A percentile compares a stretch with the other conserved stretches of the same genome.
These are phyloP conservation scores for Paedocypris sp. DNA, from an alignment of 2,113 vertebrate species.

Conservation along the genomic window DNA sequence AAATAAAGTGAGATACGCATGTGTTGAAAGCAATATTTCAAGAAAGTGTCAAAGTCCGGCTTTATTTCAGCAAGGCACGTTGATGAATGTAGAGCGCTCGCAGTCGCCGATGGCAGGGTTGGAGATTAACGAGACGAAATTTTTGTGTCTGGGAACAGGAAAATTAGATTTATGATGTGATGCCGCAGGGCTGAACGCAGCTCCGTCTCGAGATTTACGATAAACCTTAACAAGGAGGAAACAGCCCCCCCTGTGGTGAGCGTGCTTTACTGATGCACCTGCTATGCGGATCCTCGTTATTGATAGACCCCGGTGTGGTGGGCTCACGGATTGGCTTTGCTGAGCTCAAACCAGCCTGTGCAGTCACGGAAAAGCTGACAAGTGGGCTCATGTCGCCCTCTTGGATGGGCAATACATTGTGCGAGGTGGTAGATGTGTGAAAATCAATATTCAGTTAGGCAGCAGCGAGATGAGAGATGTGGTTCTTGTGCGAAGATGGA, in stretches of 20 bases:
- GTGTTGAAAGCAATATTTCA: conserved; percentile 15
- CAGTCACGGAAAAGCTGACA: conserved; percentile 1
- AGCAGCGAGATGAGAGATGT: neutral
- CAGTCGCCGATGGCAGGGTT: conserved; percentile 57
- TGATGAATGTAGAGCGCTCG: conserved; percentile 60
- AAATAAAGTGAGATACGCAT: conserved; percentile 12
- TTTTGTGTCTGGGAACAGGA: conserved; percentile 55
- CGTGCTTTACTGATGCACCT: conserved; percentile 51
- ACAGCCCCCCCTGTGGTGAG: conserved; percentile 50
- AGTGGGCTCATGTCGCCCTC: neutral
- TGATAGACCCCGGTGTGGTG: conserved; percentile 14
- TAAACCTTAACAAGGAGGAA: conserved; percentile 61
- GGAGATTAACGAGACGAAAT: conserved; percentile 67
- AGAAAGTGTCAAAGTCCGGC: conserved; percentile 35
- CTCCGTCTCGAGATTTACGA: conserved; percentile 70
- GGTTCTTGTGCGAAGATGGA: neutral
- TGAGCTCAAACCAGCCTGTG: neutral
- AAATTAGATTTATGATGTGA: conserved; percentile 67
- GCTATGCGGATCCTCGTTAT: conserved; percentile 36
- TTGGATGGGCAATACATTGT: neutral
- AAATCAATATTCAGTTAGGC: neutral
- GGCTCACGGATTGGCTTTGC: neutral
- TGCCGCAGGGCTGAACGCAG: conserved; percentile 52
- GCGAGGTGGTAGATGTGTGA: neutral
- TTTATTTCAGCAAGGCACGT: conserved; percentile 45